Evolutionary conservation across 2,797 vertebrate genomes (phyloP).

Genomic region (Danio tinwini): DNA sequence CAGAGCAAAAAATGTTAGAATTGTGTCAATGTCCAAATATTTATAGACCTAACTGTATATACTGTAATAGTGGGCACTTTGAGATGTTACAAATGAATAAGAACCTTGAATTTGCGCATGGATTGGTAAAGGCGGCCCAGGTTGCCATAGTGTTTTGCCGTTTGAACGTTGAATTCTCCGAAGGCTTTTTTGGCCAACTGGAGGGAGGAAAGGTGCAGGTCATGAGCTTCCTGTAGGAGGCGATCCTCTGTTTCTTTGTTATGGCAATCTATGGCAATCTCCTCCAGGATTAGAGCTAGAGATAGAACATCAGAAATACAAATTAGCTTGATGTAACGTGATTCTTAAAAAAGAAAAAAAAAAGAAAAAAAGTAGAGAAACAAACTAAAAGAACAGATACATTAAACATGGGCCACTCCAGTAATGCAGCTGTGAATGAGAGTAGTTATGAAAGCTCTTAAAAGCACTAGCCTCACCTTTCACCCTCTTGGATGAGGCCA

Average conservation of each 20-base stretch:
- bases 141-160: constrained; percentile 99
- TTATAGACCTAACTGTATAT: too few relatives aligned
- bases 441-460: constrained; percentile 21
- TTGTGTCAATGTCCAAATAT: too few relatives aligned
- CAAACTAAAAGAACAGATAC: background rate
- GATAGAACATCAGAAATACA: constrained; percentile 23
- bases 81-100: background rate
- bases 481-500: constrained; percentile 98
- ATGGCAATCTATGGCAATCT: constrained; percentile 99
- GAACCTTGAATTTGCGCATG: constrained; percentile 99
- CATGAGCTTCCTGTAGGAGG: constrained; percentile 96
- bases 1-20: too few relatives aligned
- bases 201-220: constrained; percentile 96
- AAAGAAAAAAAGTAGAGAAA: background rate
- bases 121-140: constrained; percentile 98
- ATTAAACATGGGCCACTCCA: background rate
- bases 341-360: background rate
- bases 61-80: background rate
- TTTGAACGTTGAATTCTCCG: constrained; percentile 98
- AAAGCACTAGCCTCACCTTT: constrained; percentile 83
- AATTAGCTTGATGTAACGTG: background rate
- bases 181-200: constrained; percentile 98
- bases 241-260: constrained; percentile 99
- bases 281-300: constrained; percentile 94
- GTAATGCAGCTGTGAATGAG: constrained; percentile 39